These are phyloP conservation scores for Leptestheria dahalacensis DNA, from an alignment of 1,140 invertebrate genomes.

Conservation along the genomic window DNA sequence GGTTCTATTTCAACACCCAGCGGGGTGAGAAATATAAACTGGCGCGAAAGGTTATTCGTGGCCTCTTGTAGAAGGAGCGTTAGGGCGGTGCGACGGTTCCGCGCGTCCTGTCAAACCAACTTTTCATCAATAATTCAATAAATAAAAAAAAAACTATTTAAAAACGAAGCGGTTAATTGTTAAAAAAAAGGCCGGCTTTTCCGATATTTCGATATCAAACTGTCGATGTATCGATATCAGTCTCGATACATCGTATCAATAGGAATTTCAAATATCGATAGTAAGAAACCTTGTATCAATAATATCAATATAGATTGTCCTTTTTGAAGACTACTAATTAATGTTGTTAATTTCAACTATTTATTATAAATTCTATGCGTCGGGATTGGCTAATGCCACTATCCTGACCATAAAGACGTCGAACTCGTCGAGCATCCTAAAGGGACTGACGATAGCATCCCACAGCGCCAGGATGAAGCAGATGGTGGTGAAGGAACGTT, in stretches of 20 bases:
- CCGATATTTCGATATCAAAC: too few relatives aligned
- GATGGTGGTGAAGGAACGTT: conserved; percentile 86
- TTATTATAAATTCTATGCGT: conserved; percentile 13
- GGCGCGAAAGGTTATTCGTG: conserved; percentile 37
- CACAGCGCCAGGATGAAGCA: conserved; percentile 87
- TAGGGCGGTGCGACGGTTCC: conserved; percentile 51
- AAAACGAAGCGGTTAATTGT: too few relatives aligned
- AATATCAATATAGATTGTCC: too few relatives aligned
- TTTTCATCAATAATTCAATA: too few relatives aligned
- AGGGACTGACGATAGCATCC: conserved; percentile 77
- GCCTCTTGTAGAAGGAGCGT: conserved; percentile 49
- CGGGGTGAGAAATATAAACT: conserved; percentile 62
- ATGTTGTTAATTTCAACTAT: not conserved
- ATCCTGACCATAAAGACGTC: conserved; percentile 82
- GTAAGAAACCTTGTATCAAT: too few relatives aligned
- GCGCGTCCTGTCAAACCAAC: conserved; percentile 47
- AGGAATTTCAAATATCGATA: too few relatives aligned
- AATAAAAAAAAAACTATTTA: not conserved
- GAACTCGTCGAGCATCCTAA: conserved; percentile 93
- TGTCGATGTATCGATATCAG: too few relatives aligned
- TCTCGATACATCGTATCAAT: too few relatives aligned
- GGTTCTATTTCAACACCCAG: conserved; percentile 29
- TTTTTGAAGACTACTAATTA: too few relatives aligned
- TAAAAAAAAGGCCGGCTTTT: too few relatives aligned
- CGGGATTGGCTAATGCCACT: not conserved